phyloP scores from a whole-genome alignment of 2,888 invertebrate species.

The Heliconius erato region DNA sequence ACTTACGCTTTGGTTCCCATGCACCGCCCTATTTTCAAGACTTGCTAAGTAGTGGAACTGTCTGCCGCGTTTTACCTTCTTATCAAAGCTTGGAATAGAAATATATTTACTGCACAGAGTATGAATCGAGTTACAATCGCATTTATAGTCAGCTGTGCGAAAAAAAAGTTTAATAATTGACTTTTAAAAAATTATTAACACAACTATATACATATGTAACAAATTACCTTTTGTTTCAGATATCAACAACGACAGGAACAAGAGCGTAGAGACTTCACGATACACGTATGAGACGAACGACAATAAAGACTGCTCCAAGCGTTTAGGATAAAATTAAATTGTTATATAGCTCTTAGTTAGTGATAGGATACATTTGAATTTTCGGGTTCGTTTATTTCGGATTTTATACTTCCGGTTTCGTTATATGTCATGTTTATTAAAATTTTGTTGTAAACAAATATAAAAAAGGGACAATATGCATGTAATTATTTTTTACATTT shows the following conservation, averaged over 20 bases:
- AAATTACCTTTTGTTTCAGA: slow-evolving; percentile 71
- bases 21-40: no score
- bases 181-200: background rate
- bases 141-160: no score
- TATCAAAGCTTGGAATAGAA: no score
- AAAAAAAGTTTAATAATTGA: background rate
- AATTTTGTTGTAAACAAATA: no score
- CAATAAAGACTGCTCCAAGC: slow-evolving; percentile 83
- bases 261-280: slow-evolving; percentile 89
- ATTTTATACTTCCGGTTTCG: slow-evolving; percentile 12
- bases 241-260: slow-evolving; percentile 89
- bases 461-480: no score
- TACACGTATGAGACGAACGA: slow-evolving; percentile 87
- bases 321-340: slow-evolving; percentile 58
- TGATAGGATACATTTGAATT: slow-evolving; percentile 36
- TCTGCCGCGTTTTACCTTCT: no score
- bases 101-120: no score
- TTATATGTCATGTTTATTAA: no score
- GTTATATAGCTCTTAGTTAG: slow-evolving; percentile 50
- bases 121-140: no score
- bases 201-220: background rate
- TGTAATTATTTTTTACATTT: no score
- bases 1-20: no score
- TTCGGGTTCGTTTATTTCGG: background rate
- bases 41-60: no score